Base-by-base conservation (phyloP, 2,113 vertebrate species). In the Recurvirostra avosetta region DNA sequence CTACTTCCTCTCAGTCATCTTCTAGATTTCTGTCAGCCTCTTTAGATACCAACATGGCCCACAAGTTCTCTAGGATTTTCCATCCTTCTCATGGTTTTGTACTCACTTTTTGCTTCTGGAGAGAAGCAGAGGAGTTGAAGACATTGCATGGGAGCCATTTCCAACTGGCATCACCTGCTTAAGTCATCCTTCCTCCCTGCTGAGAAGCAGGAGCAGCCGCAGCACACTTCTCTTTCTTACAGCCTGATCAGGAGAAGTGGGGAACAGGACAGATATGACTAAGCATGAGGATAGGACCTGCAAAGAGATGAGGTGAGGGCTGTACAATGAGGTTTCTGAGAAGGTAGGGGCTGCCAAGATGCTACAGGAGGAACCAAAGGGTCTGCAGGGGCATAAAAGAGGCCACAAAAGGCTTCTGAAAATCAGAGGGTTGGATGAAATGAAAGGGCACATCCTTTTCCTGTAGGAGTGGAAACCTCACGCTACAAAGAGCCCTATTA, bases 271-370 rank as follows among this genome's bases (percentile, higher is more conserved):
- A 47, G 6, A 52, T n/a, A 17, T 73, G 26, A 21, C 34, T 55
- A 30, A 76, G 26, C 15, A 40, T 0, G 0, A 32, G 5, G 6
- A 71, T 2, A 5, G 11, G 9, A 70, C 17, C 8, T 74, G 34
- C 21, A 38, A 65, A 68, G 41, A 59, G 8, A 26, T 38, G 22
- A 30, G 11, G 8, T 23, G 11, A 62, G 34, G 8, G 5, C 20
- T 32, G 27, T 29, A 34, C 11, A 25, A 23, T 0, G 2, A 80
- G 8, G 26, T 55, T 63, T 86, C 38, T 75, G 79, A 59, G 47
- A 58, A 87, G 3, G 6, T 11, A 32, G 10, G 25, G 17, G 23
- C 21, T 30, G 21, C 21, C 34, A 84, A n/a, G 43, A 63, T 25
- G 20, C 34, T 55, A 8, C 8, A 52, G 15, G 8, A 71, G 12